Evolutionary conservation across 1,140 invertebrate genomes (phyloP), one percentile per base, ranked within the genome.

Genomic region (Meloidogyne chitwoodi): DNA sequence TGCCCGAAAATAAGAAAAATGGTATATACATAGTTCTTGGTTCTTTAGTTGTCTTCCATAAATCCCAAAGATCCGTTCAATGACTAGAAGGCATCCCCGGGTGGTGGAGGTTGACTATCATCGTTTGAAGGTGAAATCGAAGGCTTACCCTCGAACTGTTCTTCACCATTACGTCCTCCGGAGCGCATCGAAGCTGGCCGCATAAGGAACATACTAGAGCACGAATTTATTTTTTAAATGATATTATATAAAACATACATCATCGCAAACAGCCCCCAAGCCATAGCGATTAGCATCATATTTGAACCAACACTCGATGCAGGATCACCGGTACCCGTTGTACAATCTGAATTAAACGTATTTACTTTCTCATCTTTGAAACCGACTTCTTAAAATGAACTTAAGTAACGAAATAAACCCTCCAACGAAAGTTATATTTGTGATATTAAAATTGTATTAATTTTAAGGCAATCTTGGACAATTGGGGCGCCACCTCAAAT

Each of bases 241-340:
- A 38, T n/a, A 56, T 75, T 4, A 0, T 68, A 12, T 14, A 16
- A 38, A 68, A 29, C 11, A 34, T 16, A 48, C 34, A 38, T 26
- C 76, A 77, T 77, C 6, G 76, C 76, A 27, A 77, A 67, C 14
- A 77, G 62, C 10, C 76, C 73, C 76, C 76, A 77, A 24, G 73
- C 71, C 73, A 77, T 76, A 27, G 76, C 73, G 19, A 77, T 77
- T n/a, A 77, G 26, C 76, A 77, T 65, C 31, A 77, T 34, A 67
- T 76, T 76, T 31, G 56, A 68, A 24, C 76, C 63, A 22, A 22
- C 76, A 19, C 63, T 31, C 41, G 31, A 64, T 2, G 75, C 27
- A 2, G 41, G 41, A 63, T 71, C 69, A 11, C 34, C 34, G 29
- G 68, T 24, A 5, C 70, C 29, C 19, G 76, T 77, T 8, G 73